Evolutionary conservation across 2,113 vertebrate species (phyloP), one percentile per base, ranked within the genome.

Genomic region (Perca fluviatilis): DNA sequence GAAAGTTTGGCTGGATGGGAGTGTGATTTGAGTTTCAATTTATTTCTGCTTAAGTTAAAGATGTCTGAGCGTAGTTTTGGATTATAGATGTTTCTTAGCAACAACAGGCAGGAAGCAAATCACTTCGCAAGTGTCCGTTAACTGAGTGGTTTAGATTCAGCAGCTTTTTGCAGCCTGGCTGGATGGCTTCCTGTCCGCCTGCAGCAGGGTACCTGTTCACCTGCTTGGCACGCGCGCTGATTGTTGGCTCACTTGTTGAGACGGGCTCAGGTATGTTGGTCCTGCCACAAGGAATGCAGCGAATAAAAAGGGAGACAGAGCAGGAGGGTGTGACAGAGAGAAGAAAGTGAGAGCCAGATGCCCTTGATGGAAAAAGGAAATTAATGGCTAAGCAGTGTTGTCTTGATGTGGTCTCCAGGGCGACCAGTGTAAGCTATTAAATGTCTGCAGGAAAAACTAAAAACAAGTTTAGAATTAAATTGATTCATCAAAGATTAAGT

Each of bases 231-330:
- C 74, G 33, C n/a, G 74, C 62, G 53, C 73, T 27, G 58, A 70
- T 54, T 54, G 57, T 70, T 47, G 33, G 15, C 74, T 67, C 74
- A 27, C 89, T 72, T 94, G 89, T 92, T 19, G 50, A 74, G 89
- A 84, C 88, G 69, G 72, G 88, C 80, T 81, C 83, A 87, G 90
- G 82, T 91, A 91, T 90, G 88, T 65, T 10, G 36, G 43, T 54
- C 60, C 77, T 50, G 68, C 82, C 63, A 46, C 65, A 1, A 85
- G 88, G 79, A 88, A 93, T 86, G 80, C 62, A 11, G 6, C 47
- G 13, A 53, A 54, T 69, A 57, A 61, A 27, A 23, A 46, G 21
- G 9, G 9, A 50, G 79, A 58, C 27, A 1, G 58, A 53, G n/a
- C 21, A 0, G 56, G 30, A 67, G 80, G 67, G 64, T 36, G 80